Evolutionary conservation across 2,888 invertebrate species (phyloP).

Genomic region (Perithous albicinctus): DNA sequence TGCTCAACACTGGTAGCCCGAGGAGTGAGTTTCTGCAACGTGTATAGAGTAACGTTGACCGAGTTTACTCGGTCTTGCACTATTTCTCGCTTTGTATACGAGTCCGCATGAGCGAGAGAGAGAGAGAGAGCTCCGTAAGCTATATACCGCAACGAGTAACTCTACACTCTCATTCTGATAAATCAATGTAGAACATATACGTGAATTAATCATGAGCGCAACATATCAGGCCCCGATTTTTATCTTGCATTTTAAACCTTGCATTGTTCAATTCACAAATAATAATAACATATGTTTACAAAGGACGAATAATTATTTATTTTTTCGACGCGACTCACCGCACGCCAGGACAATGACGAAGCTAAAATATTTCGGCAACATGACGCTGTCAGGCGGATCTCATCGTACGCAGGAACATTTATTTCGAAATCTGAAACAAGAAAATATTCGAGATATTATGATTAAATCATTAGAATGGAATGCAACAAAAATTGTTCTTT

Average conservation of each 20-base stretch:
- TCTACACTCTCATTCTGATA: slow-evolving; percentile 9
- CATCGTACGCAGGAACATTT: slow-evolving; percentile 76
- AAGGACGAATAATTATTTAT: slow-evolving; percentile 12
- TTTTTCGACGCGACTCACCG: slow-evolving; percentile 73
- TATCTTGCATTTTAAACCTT: background rate
- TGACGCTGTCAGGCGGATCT: slow-evolving; percentile 76
- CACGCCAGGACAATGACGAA: slow-evolving; percentile 76
- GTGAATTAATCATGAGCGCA: slow-evolving; percentile 2
- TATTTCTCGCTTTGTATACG: slow-evolving; percentile 38
- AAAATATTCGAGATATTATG: slow-evolving; percentile 22
- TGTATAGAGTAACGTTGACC: slow-evolving; percentile 45
- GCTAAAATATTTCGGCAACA: slow-evolving; percentile 78
- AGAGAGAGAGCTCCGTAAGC: background rate
- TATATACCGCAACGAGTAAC: background rate
- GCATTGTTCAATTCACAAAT: slow-evolving; percentile 25
- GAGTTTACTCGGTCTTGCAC: slow-evolving; percentile 62
- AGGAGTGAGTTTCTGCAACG: slow-evolving; percentile 23
- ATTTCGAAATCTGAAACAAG: slow-evolving; percentile 76
- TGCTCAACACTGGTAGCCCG: slow-evolving; percentile 37
- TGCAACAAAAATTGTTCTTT: slow-evolving; percentile 8
- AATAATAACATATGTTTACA: background rate
- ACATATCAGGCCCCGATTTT: background rate
- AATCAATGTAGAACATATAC: slow-evolving; percentile 1
- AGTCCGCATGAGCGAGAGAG: background rate
- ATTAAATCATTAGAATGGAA: slow-evolving; percentile 19